Evolutionary conservation across 2,113 vertebrate species (phyloP), one percentile per base, ranked within the genome.

Genomic region (Campylomormyrus numenius): DNA sequence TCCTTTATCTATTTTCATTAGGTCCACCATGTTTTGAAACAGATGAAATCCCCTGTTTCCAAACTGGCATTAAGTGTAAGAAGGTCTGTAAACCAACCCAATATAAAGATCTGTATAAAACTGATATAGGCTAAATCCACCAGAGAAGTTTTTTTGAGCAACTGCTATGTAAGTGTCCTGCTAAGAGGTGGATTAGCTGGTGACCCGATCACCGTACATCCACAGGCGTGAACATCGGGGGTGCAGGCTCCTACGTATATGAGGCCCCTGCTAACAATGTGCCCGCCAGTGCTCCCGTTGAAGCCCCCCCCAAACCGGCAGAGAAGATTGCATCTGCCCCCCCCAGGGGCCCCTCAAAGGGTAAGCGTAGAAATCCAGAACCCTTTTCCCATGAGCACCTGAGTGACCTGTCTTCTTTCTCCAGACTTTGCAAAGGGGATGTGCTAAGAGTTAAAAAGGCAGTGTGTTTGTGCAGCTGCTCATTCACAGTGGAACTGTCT

Each of bases 221-320:
- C 85, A 3, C 74, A 99, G 98, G 98, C 4, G 98, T 99, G 92
- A 99, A 99, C 94, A 99, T 99, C 0, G 98, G 98, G 0, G 98
- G 98, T 0, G 98, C 98, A 0, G 98, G 98, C 15, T 98, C 98
- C 15, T 99, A 98, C 89, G 96, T 99, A 92, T 99, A 99, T 0
- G 97, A 99, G n/a, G 94, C 97, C 0, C 95, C 95, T 0, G 92
- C 93, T 0, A 97, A 97, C 94, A 93, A 93, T 92, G 85, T 94
- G 94, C 0, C 93, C 90, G 92, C 94, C 0, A 93, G 95, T 93
- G n/a, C 95, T 92, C 90, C 94, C 89, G 0, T 94, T 91, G 96
- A 96, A 56, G 93, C 94, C 0, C 94, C 93, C 0, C 87, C 94
- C 49, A 97, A 96, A 89, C 92, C 95, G 5, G 97, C 97, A 90